Base-by-base conservation (phyloP, 2,113 vertebrate genomes). In the Scatophagus argus region DNA sequence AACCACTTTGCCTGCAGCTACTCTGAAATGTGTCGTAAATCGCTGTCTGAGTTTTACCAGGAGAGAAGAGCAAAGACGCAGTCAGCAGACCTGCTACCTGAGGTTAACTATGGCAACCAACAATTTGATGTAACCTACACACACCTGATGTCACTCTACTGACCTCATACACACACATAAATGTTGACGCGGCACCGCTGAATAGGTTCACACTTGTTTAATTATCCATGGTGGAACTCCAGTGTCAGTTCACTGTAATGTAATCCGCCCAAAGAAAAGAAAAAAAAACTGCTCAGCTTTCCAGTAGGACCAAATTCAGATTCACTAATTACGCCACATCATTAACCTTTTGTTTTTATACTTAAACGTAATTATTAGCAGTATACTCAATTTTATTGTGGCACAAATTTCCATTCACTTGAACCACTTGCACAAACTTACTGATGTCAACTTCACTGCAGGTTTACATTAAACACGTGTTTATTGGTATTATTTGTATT, bases 1-100 rank as follows among this genome's bases (percentile, higher is more conserved):
- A 90, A 94, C 83, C 92, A 94, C 85, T 95, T 96, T 74, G 91
- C 93, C 36, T 94, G 93, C 86, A 95, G 85, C 19, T 95, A 90
- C 38, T 81, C 85, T 0, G 79, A 91, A 71, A 92, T 83, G 49
- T 95, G 92, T 76, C 88, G 80, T 4, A 92, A 95, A 54, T 90
- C 89, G 1, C 60, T 94, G 54, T 80, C 39, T 1, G 91, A 89
- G 21, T 94, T 95, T 0, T 14, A 91, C 31, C 80, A 47, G 6
- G 87, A 93, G 1, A 86, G 79, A 58, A 11, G 55, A 21, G n/a
- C 4, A 1, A 88, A 59, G 47, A 44, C 61, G 25, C 47, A 43
- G 10, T 72, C 86, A 23, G 21, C 58, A 52, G 56, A 68, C n/a
- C 77, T 54, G 38, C 69, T 83, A 10, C 46, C 49, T 56, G 27